Conservation (phyloP, 2,888 invertebrate species). For the Leptogaster cylindrica region DNA sequence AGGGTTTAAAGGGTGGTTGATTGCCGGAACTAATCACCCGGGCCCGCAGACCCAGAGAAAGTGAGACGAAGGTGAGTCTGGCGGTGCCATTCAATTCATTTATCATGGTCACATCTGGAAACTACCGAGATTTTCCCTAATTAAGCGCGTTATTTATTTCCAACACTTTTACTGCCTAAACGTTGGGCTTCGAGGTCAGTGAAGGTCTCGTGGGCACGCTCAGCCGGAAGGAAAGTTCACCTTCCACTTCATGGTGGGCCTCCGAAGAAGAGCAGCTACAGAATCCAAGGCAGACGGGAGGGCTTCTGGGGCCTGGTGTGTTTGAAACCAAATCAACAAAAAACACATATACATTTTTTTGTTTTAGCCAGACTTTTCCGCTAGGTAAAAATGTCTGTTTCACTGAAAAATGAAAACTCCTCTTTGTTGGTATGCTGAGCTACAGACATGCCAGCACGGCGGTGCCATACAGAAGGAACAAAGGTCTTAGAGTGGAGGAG, state of each 20-base stretch:
- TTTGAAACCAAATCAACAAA: neutral
- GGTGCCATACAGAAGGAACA: constrained; percentile 15
- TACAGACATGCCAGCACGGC: constrained; percentile 21
- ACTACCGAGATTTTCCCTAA: constrained; percentile 10
- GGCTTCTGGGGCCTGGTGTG: neutral
- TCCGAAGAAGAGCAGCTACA: neutral
- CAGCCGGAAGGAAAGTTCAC: constrained; percentile 25
- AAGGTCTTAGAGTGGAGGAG: constrained; percentile 12
- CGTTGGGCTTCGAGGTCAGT: neutral
- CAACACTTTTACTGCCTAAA: neutral
- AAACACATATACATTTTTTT: neutral
- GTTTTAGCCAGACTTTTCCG: constrained; percentile 28
- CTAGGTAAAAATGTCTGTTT: constrained; percentile 24
- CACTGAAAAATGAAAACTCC: neutral
- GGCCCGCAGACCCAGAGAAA: constrained; percentile 26
- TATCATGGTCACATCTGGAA: constrained; percentile 9
- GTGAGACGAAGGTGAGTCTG: constrained; percentile 17
- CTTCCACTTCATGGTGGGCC: constrained; percentile 22
- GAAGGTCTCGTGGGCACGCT: neutral
- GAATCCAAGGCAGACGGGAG: constrained; percentile 7
- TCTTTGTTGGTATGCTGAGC: neutral
- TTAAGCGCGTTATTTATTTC: neutral
- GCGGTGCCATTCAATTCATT: neutral
- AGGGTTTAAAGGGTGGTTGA: too few relatives aligned
- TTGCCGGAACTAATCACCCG: too few relatives aligned